Evolutionary conservation across 2,888 invertebrate genomes (phyloP).

Genomic region (Pseudoips prasinana): DNA sequence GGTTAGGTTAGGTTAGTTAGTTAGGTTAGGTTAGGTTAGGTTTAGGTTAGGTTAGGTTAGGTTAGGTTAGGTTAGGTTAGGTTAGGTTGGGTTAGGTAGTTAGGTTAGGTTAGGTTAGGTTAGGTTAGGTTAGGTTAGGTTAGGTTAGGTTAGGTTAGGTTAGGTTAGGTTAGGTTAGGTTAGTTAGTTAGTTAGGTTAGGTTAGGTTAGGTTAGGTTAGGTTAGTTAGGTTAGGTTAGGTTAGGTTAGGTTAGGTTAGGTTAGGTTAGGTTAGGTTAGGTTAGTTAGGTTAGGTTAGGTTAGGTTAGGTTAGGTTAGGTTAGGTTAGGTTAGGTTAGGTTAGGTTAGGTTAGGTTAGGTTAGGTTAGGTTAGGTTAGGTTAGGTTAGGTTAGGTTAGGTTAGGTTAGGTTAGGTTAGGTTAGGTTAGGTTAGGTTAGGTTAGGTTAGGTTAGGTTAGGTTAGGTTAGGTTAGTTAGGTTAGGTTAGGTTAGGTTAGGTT

Average conservation of each 20-base stretch:
- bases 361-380: slow-evolving; percentile 23
- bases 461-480: slow-evolving; percentile 11
- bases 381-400: slow-evolving; percentile 12
- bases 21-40: slow-evolving; percentile 18
- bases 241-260: slow-evolving; percentile 15
- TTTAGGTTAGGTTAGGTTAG: slow-evolving; percentile 13
- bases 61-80: slow-evolving; percentile 22
- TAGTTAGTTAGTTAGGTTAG: slow-evolving; percentile 21
- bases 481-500: slow-evolving; percentile 14
- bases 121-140: slow-evolving; percentile 23
- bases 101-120: slow-evolving; percentile 19
- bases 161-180: slow-evolving; percentile 25
- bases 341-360: slow-evolving; percentile 22
- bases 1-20: slow-evolving; percentile 17
- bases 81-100: slow-evolving; percentile 21
- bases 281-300: slow-evolving; percentile 19
- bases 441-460: slow-evolving; percentile 16
- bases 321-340: slow-evolving; percentile 16
- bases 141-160: slow-evolving; percentile 20
- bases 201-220: slow-evolving; percentile 23
- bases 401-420: slow-evolving; percentile 16
- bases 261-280: slow-evolving; percentile 14
- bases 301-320: slow-evolving; percentile 17
- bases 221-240: slow-evolving; percentile 22
- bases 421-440: slow-evolving; percentile 13